These are phyloP conservation scores for Sclerurus mexicanus DNA, from an alignment of 2,113 vertebrate species.

Conservation along the genomic window DNA sequence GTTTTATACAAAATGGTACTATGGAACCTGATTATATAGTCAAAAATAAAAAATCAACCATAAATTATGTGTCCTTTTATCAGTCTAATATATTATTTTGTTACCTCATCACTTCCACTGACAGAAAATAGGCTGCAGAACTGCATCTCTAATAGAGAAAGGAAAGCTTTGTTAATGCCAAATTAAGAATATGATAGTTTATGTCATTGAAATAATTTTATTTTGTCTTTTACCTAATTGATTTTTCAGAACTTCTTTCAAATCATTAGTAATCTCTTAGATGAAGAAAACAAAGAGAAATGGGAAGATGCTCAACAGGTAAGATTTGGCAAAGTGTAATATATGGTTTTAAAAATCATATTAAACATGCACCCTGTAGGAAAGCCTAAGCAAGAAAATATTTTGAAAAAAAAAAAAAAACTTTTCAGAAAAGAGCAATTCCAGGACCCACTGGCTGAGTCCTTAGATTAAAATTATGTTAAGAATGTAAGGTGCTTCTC, in stretches of 20 bases:
- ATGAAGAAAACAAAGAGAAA: constrained; percentile 98
- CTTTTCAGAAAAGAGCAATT: neutral
- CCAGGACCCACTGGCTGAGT: neutral
- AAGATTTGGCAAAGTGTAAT: constrained; percentile 33
- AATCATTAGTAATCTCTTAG: constrained; percentile 98
- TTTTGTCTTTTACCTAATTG: constrained; percentile 53
- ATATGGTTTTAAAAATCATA: neutral
- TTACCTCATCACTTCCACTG: neutral
- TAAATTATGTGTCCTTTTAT: neutral
- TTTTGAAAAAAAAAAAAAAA: neutral
- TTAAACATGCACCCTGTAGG: neutral
- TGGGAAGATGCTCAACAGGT: constrained; percentile 99
- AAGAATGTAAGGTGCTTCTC: neutral
- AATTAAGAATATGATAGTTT: neutral
- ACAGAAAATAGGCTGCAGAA: neutral
- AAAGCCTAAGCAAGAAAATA: neutral
- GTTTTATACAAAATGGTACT: neutral
- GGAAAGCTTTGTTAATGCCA: neutral
- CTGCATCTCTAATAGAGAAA: neutral
- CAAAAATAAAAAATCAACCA: neutral
- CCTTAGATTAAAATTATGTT: neutral
- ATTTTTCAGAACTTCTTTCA: constrained; percentile 98
- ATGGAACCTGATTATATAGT: neutral
- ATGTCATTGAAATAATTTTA: neutral
- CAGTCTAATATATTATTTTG: neutral